Evolutionary conservation across 1,140 invertebrate genomes (phyloP).

Genomic region (Holcopasites calliopsidis): DNA sequence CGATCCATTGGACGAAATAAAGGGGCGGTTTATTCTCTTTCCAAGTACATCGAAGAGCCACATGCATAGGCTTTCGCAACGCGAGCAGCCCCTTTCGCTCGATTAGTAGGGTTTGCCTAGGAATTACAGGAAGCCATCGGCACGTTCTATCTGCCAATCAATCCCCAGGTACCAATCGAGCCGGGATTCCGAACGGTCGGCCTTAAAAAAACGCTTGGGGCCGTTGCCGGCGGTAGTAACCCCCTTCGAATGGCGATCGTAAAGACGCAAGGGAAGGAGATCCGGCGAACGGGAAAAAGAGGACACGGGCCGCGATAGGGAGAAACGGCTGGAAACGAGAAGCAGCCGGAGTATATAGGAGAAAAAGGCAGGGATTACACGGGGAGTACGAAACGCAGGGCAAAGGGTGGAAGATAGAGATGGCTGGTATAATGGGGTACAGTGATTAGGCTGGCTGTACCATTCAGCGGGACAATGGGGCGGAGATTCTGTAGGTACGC

Average conservation of each 20-base stretch:
- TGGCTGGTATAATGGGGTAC: constrained; percentile 63
- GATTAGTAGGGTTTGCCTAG: constrained; percentile 42
- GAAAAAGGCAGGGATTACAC: constrained; percentile 13
- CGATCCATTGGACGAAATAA: too few species aligned
- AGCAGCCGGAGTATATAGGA: constrained; percentile 5
- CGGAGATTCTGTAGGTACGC: constrained; percentile 51
- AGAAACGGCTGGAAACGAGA: too few species aligned
- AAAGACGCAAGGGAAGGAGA: constrained; percentile 44
- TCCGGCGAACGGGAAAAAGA: constrained; percentile 13
- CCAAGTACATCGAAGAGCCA: too few species aligned
- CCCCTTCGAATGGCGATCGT: constrained; percentile 62
- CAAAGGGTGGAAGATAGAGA: constrained; percentile 26
- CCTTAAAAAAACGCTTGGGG: constrained; percentile 59
- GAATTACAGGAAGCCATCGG: constrained; percentile 41
- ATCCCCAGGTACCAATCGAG: constrained; percentile 52
- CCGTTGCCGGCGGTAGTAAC: constrained; percentile 52
- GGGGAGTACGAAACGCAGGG: constrained; percentile 13
- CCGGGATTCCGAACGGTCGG: constrained; percentile 37
- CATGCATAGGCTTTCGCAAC: too few species aligned
- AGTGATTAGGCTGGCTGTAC: constrained; percentile 69
- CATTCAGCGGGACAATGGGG: constrained; percentile 67
- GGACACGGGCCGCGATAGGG: background rate
- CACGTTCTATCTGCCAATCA: constrained; percentile 56
- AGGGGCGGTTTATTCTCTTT: background rate
- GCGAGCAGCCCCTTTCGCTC: constrained; percentile 13